These are phyloP conservation scores for Pseudococcus viburni DNA, from an alignment of 2,888 invertebrate species.

Conservation along the genomic window DNA sequence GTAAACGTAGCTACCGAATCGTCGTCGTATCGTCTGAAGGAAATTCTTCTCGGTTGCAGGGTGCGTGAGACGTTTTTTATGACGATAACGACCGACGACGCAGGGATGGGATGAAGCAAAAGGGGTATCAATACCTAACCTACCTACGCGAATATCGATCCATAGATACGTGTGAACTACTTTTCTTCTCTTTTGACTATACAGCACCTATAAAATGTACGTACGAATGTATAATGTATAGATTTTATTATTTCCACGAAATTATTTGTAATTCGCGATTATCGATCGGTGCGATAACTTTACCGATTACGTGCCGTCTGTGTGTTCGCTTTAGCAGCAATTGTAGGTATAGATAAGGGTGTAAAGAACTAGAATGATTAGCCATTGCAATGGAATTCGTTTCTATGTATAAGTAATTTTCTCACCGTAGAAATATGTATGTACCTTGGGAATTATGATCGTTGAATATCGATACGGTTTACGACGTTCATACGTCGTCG, in stretches of 20 bases:
- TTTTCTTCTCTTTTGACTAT: background rate
- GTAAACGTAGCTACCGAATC: background rate
- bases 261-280: background rate
- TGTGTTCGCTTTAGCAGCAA: background rate
- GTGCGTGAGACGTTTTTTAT: background rate
- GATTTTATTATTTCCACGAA: background rate
- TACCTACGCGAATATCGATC: conserved; percentile 7
- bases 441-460: no score
- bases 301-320: background rate
- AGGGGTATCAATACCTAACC: background rate
- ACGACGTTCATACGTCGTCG: no score
- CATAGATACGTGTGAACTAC: background rate
- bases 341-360: background rate
- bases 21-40: background rate
- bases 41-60: background rate
- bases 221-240: background rate
- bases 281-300: background rate
- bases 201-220: background rate
- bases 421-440: no score
- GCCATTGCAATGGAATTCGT: no score
- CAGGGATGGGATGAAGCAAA: background rate
- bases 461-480: no score
- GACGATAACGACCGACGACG: background rate
- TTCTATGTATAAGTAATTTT: no score
- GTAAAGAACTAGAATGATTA: background rate